Evolutionary conservation across 1,140 invertebrate genomes (phyloP), one percentile per base, ranked within the genome.

Genomic region (Nasonia vitripennis): DNA sequence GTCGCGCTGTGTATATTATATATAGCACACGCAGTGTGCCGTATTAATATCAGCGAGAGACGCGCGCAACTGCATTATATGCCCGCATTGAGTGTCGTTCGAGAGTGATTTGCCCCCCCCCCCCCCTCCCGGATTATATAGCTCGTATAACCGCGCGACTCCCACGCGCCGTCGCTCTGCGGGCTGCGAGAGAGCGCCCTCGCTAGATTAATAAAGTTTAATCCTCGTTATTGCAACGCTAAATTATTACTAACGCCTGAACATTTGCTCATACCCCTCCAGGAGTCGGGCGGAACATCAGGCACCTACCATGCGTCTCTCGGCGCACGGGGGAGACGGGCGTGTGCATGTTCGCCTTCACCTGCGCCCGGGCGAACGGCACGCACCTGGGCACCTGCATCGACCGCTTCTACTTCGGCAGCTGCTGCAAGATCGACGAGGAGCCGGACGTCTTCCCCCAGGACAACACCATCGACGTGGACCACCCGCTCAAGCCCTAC

Each of bases 261-360:
- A 27, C 27, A 2, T 27, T 27, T 27, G 1, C 27, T 27, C 27
- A 27, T 78, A 87, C 90, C 84, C 91, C 92, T 94, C 27, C 92
- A 97, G 96, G 95, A 92, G 94, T 95, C 89, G 97, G 96, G 89
- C 95, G 97, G 88, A 98, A 98, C 92, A 98, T 98, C 90, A 95
- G 97, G 90, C 97, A 98, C 88, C 93, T 98, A 87, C 96, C 97
- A 51, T 98, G 97, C 92, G 95, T 98, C 89, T 97, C 96, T 77
- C 95, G 96, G 89, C 95, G 95, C 90, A 96, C 95, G 31, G 96
- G 95, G 6, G 95, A 97, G 87, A 96, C 95, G 80, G 98, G 98
- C 11, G 94, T 97, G 11, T 99, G 98, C 90, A 99, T 99, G 98
- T 98, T 99, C 91, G 97, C 97, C 81, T 98, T 98, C 92, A 97